Evolutionary conservation across 2,113 vertebrate species (phyloP).

Genomic region (Podocnemis expansa): DNA sequence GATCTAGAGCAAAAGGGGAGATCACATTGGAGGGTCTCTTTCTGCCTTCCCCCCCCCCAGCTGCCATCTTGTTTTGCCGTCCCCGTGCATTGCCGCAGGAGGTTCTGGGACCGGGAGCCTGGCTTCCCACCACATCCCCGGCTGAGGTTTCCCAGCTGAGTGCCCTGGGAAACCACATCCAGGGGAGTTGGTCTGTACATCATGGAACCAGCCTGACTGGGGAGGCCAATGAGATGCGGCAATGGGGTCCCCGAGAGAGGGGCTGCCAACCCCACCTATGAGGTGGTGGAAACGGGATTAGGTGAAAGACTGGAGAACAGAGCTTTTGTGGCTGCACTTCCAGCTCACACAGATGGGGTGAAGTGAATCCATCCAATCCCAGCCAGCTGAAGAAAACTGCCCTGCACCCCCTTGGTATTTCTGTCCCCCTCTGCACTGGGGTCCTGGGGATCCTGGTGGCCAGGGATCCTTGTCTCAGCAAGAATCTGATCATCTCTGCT

Average conservation of each 20-base stretch:
- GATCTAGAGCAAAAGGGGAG: neutral
- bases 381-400: neutral
- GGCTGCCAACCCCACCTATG: neutral
- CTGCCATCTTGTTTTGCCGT: neutral
- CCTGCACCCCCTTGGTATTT: neutral
- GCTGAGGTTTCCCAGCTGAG: neutral
- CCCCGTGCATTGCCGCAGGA: neutral
- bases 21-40: neutral
- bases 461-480: neutral
- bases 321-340: no score
- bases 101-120: neutral
- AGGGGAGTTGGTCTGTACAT: neutral
- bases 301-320: neutral
- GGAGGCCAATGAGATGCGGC: neutral
- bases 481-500: neutral
- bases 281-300: accelerated
- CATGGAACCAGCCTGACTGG: neutral
- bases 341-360: no score
- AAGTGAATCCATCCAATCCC: neutral
- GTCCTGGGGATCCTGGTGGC: neutral
- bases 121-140: neutral
- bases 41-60: no score
- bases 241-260: no score
- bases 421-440: neutral
- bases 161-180: neutral